These are phyloP conservation scores for Zoanthus sansibaricus DNA, from an alignment of 92 coral and sea anemone genomes.

Conservation along the genomic window DNA sequence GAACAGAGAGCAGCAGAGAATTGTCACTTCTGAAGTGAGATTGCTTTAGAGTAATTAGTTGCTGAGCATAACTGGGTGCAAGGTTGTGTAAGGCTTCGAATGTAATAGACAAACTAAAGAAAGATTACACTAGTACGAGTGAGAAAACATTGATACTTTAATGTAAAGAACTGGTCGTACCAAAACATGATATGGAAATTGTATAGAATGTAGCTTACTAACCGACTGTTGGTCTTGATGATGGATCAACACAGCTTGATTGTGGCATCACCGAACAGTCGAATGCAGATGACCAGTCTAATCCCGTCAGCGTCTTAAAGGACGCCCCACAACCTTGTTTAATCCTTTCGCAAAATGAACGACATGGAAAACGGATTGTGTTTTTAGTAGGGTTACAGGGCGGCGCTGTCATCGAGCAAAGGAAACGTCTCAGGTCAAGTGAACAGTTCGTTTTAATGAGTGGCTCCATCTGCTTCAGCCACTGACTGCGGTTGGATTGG, in stretches of 20 bases:
- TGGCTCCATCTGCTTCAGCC: neutral
- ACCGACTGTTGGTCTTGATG: neutral
- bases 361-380: slow-evolving; percentile 10
- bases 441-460: slow-evolving; percentile 24
- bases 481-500: neutral
- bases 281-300: slow-evolving; percentile 8
- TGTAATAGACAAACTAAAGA: no score
- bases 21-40: no score
- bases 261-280: slow-evolving; percentile 20
- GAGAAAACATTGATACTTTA: no score
- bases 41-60: no score
- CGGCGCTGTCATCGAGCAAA: slow-evolving; percentile 35
- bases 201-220: no score
- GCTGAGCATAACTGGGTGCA: no score
- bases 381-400: slow-evolving; percentile 25
- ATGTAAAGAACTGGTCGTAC: no score
- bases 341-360: slow-evolving; percentile 18
- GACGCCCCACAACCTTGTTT: slow-evolving; percentile 3
- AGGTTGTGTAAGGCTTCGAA: no score
- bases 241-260: slow-evolving; percentile 1
- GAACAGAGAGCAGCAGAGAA: no score
- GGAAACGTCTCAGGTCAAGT: slow-evolving; percentile 6
- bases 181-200: no score
- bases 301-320: slow-evolving; percentile 5
- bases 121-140: no score